Conservation (phyloP, 2,888 invertebrate species). For the Synergus laeviventris region DNA sequence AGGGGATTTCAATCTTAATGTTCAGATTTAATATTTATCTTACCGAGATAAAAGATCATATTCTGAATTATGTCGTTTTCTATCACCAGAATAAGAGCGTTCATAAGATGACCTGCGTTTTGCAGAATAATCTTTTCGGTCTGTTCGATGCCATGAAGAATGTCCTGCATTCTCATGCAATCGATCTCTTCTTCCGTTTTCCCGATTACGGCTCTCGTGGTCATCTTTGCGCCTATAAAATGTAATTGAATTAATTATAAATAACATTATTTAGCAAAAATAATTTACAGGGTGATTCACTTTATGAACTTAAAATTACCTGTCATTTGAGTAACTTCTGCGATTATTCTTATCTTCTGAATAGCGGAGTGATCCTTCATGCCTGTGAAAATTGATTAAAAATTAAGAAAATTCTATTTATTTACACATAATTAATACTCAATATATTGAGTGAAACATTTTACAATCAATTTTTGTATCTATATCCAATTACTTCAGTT, state of each 20-base stretch:
- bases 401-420: neutral
- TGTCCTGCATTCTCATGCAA: neutral
- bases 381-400: neutral
- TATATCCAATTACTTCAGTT: too few relatives aligned
- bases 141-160: neutral
- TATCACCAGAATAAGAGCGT: neutral
- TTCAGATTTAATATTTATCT: neutral
- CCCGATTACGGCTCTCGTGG: too few relatives aligned
- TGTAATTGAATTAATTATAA: neutral
- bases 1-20: too few relatives aligned
- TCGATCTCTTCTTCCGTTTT: neutral
- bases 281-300: neutral
- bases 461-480: too few relatives aligned
- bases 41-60: neutral
- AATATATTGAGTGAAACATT: neutral
- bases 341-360: neutral
- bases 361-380: neutral
- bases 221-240: neutral
- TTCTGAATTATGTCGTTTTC: neutral
- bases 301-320: neutral
- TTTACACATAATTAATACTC: neutral
- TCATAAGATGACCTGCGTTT: neutral
- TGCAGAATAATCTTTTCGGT: neutral
- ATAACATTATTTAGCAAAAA: neutral
- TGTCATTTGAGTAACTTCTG: constrained; percentile 18